Percentiles rank a stretch among this genome's conserved stretches.
These are phyloP conservation scores for Phrixothrix hirtus DNA, from an alignment of 2,888 invertebrate genomes.

Conservation along the genomic window DNA sequence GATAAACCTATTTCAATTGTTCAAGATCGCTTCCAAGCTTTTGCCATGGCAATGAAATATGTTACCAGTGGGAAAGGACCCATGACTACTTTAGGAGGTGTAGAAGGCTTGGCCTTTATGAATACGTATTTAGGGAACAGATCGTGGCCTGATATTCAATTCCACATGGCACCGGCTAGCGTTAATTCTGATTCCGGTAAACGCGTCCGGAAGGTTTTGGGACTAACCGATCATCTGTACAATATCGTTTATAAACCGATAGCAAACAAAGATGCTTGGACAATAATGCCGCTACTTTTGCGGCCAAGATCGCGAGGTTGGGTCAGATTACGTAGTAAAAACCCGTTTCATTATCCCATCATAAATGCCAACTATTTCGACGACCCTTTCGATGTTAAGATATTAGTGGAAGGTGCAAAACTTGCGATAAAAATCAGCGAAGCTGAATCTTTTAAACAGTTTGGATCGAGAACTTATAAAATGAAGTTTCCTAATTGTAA, in stretches of 20 bases:
- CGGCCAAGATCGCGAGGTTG: slow-evolving; percentile 80
- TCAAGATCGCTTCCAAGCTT: slow-evolving; percentile 75
- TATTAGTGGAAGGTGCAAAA: slow-evolving; percentile 82
- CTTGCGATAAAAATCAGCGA: slow-evolving; percentile 74
- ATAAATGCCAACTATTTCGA: slow-evolving; percentile 93
- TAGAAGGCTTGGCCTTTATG: slow-evolving; percentile 86
- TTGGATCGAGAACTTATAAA: slow-evolving; percentile 74
- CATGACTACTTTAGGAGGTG: slow-evolving; percentile 84
- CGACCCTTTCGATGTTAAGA: slow-evolving; percentile 75
- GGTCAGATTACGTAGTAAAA: slow-evolving; percentile 73
- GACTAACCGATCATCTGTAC: slow-evolving; percentile 78
- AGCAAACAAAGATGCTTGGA: slow-evolving; percentile 78
- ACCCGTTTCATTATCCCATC: slow-evolving; percentile 84
- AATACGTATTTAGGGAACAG: slow-evolving; percentile 82
- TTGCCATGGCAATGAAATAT: slow-evolving; percentile 79
- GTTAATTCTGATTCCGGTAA: slow-evolving; percentile 76
- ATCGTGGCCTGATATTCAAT: slow-evolving; percentile 87
- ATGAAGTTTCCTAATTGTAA: slow-evolving; percentile 80
- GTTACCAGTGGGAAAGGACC: slow-evolving; percentile 78
- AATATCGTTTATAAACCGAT: slow-evolving; percentile 80
- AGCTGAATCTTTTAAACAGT: slow-evolving; percentile 78
- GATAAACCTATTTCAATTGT: slow-evolving; percentile 84
- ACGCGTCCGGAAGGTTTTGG: slow-evolving; percentile 75
- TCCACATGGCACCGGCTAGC: slow-evolving; percentile 91
- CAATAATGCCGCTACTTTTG: slow-evolving; percentile 82